Percentiles rank a stretch among this genome's conserved stretches.
These are phyloP conservation scores for Drosophila nigricruria DNA, from an alignment of 2,888 invertebrate species.

Conservation along the genomic window DNA sequence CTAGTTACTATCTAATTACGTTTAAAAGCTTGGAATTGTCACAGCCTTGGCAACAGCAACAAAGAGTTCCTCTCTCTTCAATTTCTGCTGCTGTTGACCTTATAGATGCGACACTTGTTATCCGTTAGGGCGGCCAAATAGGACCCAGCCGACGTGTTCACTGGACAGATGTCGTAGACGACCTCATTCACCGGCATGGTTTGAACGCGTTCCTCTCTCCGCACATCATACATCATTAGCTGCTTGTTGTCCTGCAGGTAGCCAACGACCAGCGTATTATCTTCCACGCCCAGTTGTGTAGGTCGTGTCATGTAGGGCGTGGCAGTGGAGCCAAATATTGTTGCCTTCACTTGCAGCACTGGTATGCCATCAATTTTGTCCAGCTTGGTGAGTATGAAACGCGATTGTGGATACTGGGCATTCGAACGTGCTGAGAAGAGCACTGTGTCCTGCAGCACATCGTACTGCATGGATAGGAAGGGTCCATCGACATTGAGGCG, in stretches of 20 bases:
- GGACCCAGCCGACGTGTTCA: conserved; percentile 86
- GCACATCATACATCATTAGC: conserved; percentile 88
- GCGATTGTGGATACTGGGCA: conserved; percentile 86
- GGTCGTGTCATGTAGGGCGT: conserved; percentile 88
- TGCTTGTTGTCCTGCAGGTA: conserved; percentile 91
- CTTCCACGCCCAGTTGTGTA: conserved; percentile 84
- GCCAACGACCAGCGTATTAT: conserved; percentile 89
- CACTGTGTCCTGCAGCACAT: conserved; percentile 88
- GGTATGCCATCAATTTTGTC: conserved; percentile 86
- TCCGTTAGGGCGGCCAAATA: conserved; percentile 89
- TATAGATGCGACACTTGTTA: conserved; percentile 89
- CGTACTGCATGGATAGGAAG: conserved; percentile 91
- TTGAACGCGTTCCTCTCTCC: conserved; percentile 86
- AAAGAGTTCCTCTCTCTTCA: background rate
- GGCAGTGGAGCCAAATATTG: conserved; percentile 89
- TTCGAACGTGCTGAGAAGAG: conserved; percentile 91
- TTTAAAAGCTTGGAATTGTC: conserved; percentile 11
- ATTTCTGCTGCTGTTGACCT: conserved; percentile 81
- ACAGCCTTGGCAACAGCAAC: conserved; percentile 38
- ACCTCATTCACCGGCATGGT: conserved; percentile 88
- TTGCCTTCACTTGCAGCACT: conserved; percentile 87
- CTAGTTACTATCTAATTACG: background rate
- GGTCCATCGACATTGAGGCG: conserved; percentile 89
- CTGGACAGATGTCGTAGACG: conserved; percentile 89
- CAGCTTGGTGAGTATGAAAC: conserved; percentile 87